Evolutionary conservation across 2,888 invertebrate genomes (phyloP), one percentile per base, ranked within the genome.

Genomic region (Melipona bicolor): DNA sequence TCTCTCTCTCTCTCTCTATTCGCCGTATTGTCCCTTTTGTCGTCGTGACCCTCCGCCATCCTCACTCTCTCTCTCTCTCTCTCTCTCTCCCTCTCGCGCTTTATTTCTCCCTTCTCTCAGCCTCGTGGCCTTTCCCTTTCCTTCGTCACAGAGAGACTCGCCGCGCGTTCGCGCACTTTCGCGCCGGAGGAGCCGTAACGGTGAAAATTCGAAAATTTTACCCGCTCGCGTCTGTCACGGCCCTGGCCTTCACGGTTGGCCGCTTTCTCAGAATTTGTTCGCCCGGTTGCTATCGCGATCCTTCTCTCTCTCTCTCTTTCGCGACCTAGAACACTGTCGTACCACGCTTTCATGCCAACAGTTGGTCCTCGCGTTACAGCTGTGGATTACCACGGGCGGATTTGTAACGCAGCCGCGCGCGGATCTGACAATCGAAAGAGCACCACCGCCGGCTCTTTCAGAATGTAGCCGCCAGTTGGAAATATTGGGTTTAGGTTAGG

Each of bases 151-250:
- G 43, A 43, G 17, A n/a, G 43, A 17, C n/a, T 9, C 15, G n/a
- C 19, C 19, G 24, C 61, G 61, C 19, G 11, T 11, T 21, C 54
- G 61, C 1, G 27, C 32, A 11, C 64, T 19, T 19, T 4, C 62
- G 11, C 62, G 19, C 13, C 32, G 32, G 21, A n/a, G 6, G n/a
- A n/a, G 62, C 17, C 61, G 72, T 81, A 54, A 11, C 69, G 52
- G 64, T 72, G 71, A 54, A 85, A 84, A 88, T 89, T 89, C 61
- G 77, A 79, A 88, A 87, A 85, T 87, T 81, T 81, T 70, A 69
- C 9, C 62, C 77, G 61, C 56, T 52, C 43, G 73, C 62, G 43
- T 77, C 79, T 76, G 72, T 78, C 73, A 71, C 73, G 72, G 68
- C 70, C 77, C 69, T 85, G 88, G 78, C 83, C 79, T 88, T 84